Conservation (phyloP, 1,140 invertebrate genomes). For the Ips typographus region DNA sequence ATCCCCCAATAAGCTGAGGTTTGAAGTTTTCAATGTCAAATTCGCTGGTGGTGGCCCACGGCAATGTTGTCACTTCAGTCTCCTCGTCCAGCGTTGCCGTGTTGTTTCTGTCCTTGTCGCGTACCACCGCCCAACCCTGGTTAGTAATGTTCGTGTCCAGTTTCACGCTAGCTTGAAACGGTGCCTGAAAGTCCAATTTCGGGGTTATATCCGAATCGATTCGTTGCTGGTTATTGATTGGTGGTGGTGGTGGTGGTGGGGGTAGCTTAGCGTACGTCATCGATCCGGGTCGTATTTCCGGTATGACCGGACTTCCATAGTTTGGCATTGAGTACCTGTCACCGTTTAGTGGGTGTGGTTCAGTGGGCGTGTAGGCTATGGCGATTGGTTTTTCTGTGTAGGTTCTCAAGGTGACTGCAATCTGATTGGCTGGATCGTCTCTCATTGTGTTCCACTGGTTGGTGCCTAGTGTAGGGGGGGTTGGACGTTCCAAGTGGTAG, state of each 20-base stretch:
- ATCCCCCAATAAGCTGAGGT: constrained; percentile 68
- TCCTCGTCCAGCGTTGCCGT: constrained; percentile 44
- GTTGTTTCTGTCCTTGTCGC: constrained; percentile 41
- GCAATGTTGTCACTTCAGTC: constrained; percentile 47
- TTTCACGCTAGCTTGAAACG: constrained; percentile 67
- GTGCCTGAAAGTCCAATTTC: constrained; percentile 63
- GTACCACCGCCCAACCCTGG: constrained; percentile 67
- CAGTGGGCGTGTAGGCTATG: constrained; percentile 58
- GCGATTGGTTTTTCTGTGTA: constrained; percentile 57
- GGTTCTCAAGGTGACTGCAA: constrained; percentile 49
- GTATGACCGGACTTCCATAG: constrained; percentile 53
- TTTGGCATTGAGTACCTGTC: constrained; percentile 51
- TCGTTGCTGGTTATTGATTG: constrained; percentile 37
- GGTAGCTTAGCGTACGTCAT: constrained; percentile 32
- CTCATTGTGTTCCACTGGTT: constrained; percentile 50
- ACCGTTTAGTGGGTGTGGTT: constrained; percentile 42
- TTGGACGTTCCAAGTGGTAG: constrained; percentile 61
- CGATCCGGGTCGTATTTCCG: constrained; percentile 49
- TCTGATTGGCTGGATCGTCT: constrained; percentile 44
- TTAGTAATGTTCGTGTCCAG: constrained; percentile 53
- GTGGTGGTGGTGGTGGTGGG: constrained; percentile 9
- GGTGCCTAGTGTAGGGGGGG: constrained; percentile 36
- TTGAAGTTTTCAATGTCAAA: constrained; percentile 70
- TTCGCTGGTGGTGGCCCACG: constrained; percentile 45
- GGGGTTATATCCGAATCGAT: constrained; percentile 21